Evolutionary conservation across 1,140 invertebrate species (phyloP).

Genomic region (Drusus annulatus): DNA sequence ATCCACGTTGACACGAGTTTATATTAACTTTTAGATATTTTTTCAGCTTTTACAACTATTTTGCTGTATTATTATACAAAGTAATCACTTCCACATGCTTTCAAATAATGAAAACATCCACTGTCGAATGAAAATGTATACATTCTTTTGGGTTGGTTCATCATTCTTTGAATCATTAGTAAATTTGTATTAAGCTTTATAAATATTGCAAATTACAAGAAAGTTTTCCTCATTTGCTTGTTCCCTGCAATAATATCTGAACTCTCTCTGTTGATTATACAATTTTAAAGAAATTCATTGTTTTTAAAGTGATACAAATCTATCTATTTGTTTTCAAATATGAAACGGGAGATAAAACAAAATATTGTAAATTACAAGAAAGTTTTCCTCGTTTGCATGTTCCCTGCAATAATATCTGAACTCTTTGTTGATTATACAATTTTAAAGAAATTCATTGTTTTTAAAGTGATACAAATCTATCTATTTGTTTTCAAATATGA

Average conservation of each 20-base stretch:
- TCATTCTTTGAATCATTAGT: neutral
- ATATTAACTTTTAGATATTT: too few species aligned
- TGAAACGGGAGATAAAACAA: too few species aligned
- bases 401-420: neutral
- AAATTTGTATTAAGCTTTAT: constrained; percentile 9
- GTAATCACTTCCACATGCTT: too few species aligned
- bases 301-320: constrained; percentile 7
- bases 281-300: constrained; percentile 3
- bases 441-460: neutral
- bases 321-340: too few species aligned
- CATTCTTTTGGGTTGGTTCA: neutral
- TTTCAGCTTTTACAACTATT: too few species aligned
- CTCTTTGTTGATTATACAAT: constrained; percentile 6
- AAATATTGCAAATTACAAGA: neutral
- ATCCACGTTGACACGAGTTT: too few species aligned
- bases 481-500: too few species aligned
- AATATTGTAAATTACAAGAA: too few species aligned
- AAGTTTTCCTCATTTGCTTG: neutral
- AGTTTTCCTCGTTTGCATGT: neutral
- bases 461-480: constrained; percentile 1
- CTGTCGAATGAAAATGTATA: neutral
- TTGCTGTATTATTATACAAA: too few species aligned
- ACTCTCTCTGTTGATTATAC: neutral
- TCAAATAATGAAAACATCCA: too few species aligned
- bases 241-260: too few species aligned